Evolutionary conservation across 2,888 invertebrate species (phyloP).

Genomic region (Trachelus stipa): DNA sequence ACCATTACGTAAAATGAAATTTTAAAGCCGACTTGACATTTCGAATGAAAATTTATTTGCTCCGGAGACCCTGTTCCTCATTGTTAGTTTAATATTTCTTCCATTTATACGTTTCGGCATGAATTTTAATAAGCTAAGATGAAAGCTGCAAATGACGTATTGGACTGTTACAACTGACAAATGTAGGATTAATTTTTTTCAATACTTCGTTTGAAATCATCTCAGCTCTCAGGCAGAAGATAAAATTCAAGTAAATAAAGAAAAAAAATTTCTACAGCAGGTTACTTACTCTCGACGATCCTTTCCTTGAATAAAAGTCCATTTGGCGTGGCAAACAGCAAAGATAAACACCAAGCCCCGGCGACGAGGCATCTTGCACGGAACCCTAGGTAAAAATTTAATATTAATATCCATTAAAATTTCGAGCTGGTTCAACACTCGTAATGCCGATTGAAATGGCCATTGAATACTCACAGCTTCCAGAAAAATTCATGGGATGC

Average conservation of each 20-base stretch:
- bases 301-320: slow-evolving; percentile 61
- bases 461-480: slow-evolving; percentile 63
- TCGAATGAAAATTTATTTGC: background rate
- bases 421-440: background rate
- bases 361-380: slow-evolving; percentile 63
- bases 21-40: background rate
- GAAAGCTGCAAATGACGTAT: background rate
- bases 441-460: background rate
- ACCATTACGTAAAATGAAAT: background rate
- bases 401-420: background rate
- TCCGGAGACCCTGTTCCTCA: background rate
- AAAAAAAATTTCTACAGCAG: background rate
- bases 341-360: slow-evolving; percentile 65
- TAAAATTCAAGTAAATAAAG: background rate
- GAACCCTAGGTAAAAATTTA: slow-evolving; percentile 42
- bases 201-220: background rate
- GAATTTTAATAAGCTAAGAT: background rate
- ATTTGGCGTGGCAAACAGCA: slow-evolving; percentile 64
- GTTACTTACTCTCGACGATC: slow-evolving; percentile 68
- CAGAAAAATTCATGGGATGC: slow-evolving; percentile 68
- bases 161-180: background rate
- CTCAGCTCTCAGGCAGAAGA: background rate
- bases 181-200: background rate
- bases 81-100: background rate
- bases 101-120: background rate